These are phyloP conservation scores for Calameuta filiformis DNA, from an alignment of 2,888 invertebrate genomes.

Conservation along the genomic window DNA sequence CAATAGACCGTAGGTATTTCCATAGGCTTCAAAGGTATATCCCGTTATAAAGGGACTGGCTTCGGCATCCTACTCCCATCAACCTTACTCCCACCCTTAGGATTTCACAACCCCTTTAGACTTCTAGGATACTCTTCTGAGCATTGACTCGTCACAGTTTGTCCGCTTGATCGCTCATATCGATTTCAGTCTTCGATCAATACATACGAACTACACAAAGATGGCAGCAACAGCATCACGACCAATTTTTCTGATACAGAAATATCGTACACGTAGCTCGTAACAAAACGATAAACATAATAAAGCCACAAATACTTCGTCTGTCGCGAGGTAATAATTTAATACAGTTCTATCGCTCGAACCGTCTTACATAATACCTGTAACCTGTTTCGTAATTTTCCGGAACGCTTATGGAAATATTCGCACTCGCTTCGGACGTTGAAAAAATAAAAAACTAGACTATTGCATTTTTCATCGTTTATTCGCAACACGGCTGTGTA, in stretches of 20 bases:
- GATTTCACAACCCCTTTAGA: neutral
- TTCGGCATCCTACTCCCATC: neutral
- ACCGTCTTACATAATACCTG: neutral
- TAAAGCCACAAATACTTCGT: neutral
- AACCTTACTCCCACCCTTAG: neutral
- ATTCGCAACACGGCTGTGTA: neutral
- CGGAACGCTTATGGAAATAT: neutral
- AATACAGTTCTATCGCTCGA: neutral
- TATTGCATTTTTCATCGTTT: neutral
- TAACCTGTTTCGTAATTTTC: neutral
- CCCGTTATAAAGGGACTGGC: neutral
- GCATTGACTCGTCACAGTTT: neutral
- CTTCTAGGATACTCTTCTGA: neutral
- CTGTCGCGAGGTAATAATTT: neutral
- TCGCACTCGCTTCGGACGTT: neutral
- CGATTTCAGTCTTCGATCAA: neutral
- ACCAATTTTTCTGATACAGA: neutral
- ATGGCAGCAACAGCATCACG: neutral
- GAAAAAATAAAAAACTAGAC: neutral
- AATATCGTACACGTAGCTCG: neutral
- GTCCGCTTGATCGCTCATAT: neutral
- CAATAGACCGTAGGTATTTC: neutral
- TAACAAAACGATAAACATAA: neutral
- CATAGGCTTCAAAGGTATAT: neutral
- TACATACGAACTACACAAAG: neutral